phyloP scores from a whole-genome alignment of 1,140 invertebrate species.

The Ooceraea biroi region DNA sequence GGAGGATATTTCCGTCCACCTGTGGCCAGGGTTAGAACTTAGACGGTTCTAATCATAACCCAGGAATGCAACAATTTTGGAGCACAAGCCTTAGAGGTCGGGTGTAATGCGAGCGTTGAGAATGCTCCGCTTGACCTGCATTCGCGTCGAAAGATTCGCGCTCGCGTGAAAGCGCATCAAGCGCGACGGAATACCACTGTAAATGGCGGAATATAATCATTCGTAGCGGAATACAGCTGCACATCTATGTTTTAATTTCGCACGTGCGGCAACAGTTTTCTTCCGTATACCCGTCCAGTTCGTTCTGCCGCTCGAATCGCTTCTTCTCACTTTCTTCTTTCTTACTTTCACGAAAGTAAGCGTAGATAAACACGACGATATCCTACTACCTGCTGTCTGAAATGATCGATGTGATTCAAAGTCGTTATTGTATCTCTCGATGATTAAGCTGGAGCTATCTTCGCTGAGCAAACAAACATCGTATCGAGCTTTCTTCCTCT shows the following conservation, averaged over 20 bases:
- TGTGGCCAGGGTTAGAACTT: constrained; percentile 51
- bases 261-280: no score
- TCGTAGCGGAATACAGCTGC: no score
- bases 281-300: no score
- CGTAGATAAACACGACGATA: background rate
- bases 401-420: constrained; percentile 18
- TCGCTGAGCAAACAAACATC: constrained; percentile 36
- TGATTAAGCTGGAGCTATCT: constrained; percentile 11
- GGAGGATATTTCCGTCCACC: constrained; percentile 50
- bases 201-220: constrained; percentile 31
- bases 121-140: constrained; percentile 24
- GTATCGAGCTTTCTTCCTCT: constrained; percentile 32
- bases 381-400: background rate
- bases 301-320: no score
- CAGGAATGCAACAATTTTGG: constrained; percentile 51
- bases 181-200: background rate
- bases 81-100: constrained; percentile 22
- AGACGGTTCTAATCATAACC: constrained; percentile 37
- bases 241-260: no score
- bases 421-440: background rate
- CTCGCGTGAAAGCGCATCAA: background rate
- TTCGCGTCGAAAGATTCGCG: constrained; percentile 22
- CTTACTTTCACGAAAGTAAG: background rate
- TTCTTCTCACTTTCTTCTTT: no score
- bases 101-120: constrained; percentile 41